A percentile compares a stretch with the other conserved stretches of the same genome.
Evolutionary conservation across 2,888 invertebrate species (phyloP).

Genomic region (Laothoe populi): DNA sequence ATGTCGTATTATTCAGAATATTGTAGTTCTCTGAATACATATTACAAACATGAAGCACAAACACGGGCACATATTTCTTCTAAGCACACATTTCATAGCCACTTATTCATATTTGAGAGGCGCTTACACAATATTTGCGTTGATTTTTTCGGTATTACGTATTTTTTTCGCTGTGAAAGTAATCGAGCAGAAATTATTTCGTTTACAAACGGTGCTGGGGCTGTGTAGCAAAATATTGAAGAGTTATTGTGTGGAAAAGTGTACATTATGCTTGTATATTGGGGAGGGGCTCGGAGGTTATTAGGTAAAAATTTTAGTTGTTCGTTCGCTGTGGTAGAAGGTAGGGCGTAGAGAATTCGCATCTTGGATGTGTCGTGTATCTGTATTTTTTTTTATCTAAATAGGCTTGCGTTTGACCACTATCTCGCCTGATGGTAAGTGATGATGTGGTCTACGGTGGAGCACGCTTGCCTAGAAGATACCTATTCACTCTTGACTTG

Average conservation of each 20-base stretch:
- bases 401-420: no score
- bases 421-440: no score
- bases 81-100: conserved; percentile 27
- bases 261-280: neutral
- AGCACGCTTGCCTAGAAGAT: no score
- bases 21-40: conserved; percentile 18
- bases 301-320: neutral
- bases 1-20: conserved; percentile 1
- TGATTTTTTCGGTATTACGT: conserved; percentile 21
- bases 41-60: conserved; percentile 8
- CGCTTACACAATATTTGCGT: conserved; percentile 25
- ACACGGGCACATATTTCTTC: conserved; percentile 20
- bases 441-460: no score
- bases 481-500: no score
- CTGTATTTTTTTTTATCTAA: no score
- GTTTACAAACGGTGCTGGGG: conserved; percentile 3
- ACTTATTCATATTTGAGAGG: conserved; percentile 23
- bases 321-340: neutral
- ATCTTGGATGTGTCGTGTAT: no score
- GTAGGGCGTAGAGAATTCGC: no score
- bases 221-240: conserved; percentile 15
- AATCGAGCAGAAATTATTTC: conserved; percentile 24
- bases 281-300: neutral
- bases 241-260: conserved; percentile 12
- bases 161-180: conserved; percentile 19